Percentiles rank a stretch among this genome's conserved stretches.
Conservation (phyloP, 1,140 invertebrate genomes). For the Drosophila arizonae region DNA sequence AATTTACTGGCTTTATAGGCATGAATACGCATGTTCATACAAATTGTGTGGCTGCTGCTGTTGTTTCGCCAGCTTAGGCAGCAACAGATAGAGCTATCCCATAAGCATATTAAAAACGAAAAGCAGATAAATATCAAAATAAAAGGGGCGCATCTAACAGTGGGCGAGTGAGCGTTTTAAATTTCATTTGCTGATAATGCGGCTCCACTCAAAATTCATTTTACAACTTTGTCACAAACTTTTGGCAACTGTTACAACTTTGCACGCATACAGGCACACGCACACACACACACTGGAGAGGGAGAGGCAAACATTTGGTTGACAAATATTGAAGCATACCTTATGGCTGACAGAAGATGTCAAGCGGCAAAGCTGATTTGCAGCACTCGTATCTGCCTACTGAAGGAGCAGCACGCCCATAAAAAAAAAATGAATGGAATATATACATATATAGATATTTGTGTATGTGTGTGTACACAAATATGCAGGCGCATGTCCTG, state of each 20-base stretch:
- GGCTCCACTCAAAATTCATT: conserved; percentile 59
- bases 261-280: conserved; percentile 3
- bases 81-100: conserved; percentile 24
- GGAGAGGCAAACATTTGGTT: conserved; percentile 18
- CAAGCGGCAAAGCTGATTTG: conserved; percentile 60
- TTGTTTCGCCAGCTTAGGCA: background rate
- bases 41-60: background rate
- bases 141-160: conserved; percentile 1
- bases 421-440: conserved; percentile 1
- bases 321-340: conserved; percentile 51
- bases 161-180: conserved; percentile 53
- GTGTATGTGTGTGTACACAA: background rate
- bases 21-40: conserved; percentile 19
- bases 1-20: conserved; percentile 25
- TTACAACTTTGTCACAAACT: conserved; percentile 62
- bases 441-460: background rate
- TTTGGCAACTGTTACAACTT: conserved; percentile 40
- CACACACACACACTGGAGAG: background rate
- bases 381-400: conserved; percentile 37
- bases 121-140: background rate
- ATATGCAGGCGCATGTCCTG: conserved; percentile 19
- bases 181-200: conserved; percentile 77
- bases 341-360: conserved; percentile 45
- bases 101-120: background rate
- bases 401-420: conserved; percentile 9